Evolutionary conservation across 1,140 invertebrate genomes (phyloP).

Genomic region (Stegodyphus mimosarum): DNA sequence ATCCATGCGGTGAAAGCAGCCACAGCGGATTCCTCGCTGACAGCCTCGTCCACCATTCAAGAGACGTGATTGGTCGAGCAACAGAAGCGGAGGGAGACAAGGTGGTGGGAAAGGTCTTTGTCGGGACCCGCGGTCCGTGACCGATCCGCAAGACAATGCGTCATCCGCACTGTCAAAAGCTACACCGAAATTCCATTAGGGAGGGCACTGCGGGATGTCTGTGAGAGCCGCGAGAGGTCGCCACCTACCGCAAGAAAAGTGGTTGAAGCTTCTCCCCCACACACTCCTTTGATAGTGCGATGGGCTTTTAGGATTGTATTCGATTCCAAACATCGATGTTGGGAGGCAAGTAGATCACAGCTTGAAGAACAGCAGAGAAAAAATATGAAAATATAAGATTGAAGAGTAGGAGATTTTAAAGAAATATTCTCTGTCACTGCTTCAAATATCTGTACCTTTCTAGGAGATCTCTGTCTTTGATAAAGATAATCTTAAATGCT

Average conservation of each 20-base stretch:
- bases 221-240: conserved; percentile 47
- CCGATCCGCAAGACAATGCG: conserved; percentile 58
- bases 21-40: background rate
- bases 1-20: conserved; percentile 5
- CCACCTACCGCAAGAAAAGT: conserved; percentile 31
- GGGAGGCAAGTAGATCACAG: conserved; percentile 1
- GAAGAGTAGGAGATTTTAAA: too few relatives aligned
- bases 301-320: conserved; percentile 32
- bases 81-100: background rate
- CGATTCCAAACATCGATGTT: conserved; percentile 2
- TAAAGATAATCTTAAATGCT: too few relatives aligned
- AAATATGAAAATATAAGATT: background rate
- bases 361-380: background rate
- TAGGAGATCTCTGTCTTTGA: too few relatives aligned
- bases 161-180: conserved; percentile 59
- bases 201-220: conserved; percentile 31
- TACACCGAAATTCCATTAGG: conserved; percentile 60
- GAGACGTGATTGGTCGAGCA: conserved; percentile 12
- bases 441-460: too few relatives aligned
- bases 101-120: conserved; percentile 35
- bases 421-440: too few relatives aligned
- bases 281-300: conserved; percentile 15
- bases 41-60: conserved; percentile 13
- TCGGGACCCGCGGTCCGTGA: conserved; percentile 43
- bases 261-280: background rate